Evolutionary conservation across 2,888 invertebrate species (phyloP).

Genomic region (Meiosimyza platycephala): DNA sequence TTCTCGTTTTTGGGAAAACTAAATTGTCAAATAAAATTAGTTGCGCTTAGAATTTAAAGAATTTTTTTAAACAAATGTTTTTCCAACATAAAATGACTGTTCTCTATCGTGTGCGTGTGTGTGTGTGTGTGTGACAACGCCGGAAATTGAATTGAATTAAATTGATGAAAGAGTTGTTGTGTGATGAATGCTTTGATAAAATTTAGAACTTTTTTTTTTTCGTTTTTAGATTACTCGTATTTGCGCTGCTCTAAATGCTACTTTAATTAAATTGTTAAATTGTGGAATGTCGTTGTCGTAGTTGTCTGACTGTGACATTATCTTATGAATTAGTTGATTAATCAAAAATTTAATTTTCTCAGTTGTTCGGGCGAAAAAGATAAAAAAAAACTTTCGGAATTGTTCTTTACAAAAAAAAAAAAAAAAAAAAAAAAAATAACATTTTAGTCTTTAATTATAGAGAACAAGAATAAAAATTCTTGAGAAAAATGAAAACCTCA

Average conservation of each 20-base stretch:
- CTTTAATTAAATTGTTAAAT: constrained; percentile 9
- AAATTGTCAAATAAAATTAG: not conserved
- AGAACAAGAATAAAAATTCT: too few species aligned
- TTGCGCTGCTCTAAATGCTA: not conserved
- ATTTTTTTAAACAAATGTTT: constrained; percentile 14
- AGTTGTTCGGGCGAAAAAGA: too few species aligned
- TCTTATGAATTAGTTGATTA: too few species aligned
- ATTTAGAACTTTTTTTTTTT: not conserved
- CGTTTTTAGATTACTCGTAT: too few species aligned
- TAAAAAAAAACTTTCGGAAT: too few species aligned
- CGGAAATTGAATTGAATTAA: not conserved
- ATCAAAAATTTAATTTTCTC: too few species aligned
- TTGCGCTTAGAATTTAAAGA: not conserved
- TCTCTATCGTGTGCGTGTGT: too few species aligned
- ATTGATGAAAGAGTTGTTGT: not conserved
- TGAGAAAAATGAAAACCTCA: too few species aligned
- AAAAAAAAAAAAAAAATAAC: too few species aligned
- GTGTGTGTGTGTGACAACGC: not conserved
- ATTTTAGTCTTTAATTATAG: too few species aligned
- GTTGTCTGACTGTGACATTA: not conserved
- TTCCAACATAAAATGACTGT: not conserved
- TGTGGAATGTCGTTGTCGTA: not conserved
- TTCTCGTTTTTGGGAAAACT: not conserved
- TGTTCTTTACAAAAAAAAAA: too few species aligned
- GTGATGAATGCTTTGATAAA: constrained; percentile 1